These are phyloP conservation scores for Barypeithes pellucidus DNA, from an alignment of 2,888 invertebrate genomes.

Conservation along the genomic window DNA sequence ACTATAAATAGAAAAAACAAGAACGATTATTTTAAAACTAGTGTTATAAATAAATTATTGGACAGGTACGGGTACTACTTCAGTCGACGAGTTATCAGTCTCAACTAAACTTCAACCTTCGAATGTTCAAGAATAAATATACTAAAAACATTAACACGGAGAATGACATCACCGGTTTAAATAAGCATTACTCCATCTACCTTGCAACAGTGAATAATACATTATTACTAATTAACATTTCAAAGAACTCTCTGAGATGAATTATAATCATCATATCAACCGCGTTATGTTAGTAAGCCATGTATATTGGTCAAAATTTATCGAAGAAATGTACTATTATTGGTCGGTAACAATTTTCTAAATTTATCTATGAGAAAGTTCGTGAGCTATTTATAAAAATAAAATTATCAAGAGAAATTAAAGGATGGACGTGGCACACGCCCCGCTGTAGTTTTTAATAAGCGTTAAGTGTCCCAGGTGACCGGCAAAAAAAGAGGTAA, in stretches of 20 bases:
- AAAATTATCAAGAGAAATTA: conserved; percentile 15
- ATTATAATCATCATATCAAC: not conserved
- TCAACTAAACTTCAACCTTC: conserved; percentile 36
- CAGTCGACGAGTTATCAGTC: conserved; percentile 47
- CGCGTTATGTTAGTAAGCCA: not conserved
- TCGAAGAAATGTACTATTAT: conserved; percentile 10
- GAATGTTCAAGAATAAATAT: conserved; percentile 49
- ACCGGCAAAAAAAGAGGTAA: not conserved
- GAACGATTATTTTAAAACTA: conserved; percentile 44
- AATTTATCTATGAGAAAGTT: conserved; percentile 20
- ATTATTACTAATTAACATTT: conserved; percentile 44
- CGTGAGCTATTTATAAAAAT: conserved; percentile 20
- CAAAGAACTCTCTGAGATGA: conserved; percentile 44
- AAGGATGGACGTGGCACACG: conserved; percentile 10
- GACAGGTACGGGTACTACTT: conserved; percentile 56
- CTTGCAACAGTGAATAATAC: conserved; percentile 58
- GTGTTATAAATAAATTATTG: conserved; percentile 46
- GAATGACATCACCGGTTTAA: conserved; percentile 63
- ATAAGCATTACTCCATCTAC: conserved; percentile 62
- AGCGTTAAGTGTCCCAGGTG: not conserved
- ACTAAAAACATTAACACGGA: conserved; percentile 30
- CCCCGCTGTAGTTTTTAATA: not conserved
- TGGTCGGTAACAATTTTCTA: not conserved
- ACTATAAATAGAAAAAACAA: conserved; percentile 59
- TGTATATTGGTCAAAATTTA: conserved; percentile 1